These are phyloP conservation scores for Eumacrocentrus americanus DNA, from an alignment of 2,888 invertebrate genomes.

Conservation along the genomic window DNA sequence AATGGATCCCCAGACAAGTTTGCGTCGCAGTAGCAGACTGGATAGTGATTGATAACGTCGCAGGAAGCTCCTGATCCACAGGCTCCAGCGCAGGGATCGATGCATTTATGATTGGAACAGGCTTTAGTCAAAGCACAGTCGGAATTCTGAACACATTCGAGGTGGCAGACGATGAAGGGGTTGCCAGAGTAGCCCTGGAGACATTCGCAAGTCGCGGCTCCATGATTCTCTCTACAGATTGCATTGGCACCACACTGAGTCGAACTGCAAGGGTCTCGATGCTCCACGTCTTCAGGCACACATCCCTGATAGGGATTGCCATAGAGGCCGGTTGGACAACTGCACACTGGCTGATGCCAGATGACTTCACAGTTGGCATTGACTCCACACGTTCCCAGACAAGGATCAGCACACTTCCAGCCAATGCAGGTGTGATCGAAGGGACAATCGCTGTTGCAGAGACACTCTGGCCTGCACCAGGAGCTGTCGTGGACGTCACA, in stretches of 20 bases:
- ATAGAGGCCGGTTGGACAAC: conserved; percentile 78
- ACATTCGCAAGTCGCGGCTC: conserved; percentile 75
- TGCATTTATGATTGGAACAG: conserved; percentile 67
- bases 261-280: conserved; percentile 72
- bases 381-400: conserved; percentile 75
- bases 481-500: conserved; percentile 75
- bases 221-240: conserved; percentile 72
- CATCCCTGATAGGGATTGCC: conserved; percentile 83
- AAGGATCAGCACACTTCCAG: conserved; percentile 74
- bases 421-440: conserved; percentile 76
- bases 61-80: conserved; percentile 78
- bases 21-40: conserved; percentile 76
- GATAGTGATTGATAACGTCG: conserved; percentile 77
- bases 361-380: conserved; percentile 79
- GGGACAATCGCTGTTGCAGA: conserved; percentile 80
- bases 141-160: conserved; percentile 82
- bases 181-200: conserved; percentile 79
- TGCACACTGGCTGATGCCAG: conserved; percentile 80
- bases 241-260: conserved; percentile 84
- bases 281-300: conserved; percentile 67
- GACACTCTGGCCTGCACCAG: conserved; percentile 81
- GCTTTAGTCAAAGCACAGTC: conserved; percentile 62
- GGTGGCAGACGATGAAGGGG: conserved; percentile 77
- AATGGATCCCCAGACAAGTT: conserved; percentile 71
- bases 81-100: conserved; percentile 74